These are phyloP conservation scores for Petrophora chlorosata DNA, from an alignment of 2,888 invertebrate genomes.

Conservation along the genomic window DNA sequence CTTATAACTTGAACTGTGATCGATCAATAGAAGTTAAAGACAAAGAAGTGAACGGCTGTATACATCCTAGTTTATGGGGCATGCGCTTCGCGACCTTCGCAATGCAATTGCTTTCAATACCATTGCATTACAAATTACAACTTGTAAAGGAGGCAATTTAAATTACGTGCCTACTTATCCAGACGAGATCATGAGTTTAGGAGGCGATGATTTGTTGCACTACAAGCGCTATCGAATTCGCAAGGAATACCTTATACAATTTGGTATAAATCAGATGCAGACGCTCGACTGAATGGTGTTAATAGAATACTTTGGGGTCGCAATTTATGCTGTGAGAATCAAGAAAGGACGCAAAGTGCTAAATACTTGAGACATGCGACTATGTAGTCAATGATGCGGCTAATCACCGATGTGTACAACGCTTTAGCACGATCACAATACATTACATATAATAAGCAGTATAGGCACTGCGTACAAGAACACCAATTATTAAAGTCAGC, in stretches of 20 bases:
- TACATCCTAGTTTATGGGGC: constrained; percentile 49
- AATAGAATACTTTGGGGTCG: no score
- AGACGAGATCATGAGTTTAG: no score
- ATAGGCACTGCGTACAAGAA: background rate
- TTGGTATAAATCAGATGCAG: no score
- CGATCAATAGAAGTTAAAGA: constrained; percentile 36
- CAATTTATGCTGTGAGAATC: no score
- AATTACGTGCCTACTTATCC: constrained; percentile 4
- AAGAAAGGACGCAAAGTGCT: constrained; percentile 2
- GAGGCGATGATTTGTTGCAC: no score
- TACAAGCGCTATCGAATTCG: background rate
- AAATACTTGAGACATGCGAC: background rate
- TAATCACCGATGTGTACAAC: constrained; percentile 12
- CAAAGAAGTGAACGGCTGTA: constrained; percentile 47
- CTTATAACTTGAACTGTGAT: constrained; percentile 39
- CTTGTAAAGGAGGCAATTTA: constrained; percentile 10
- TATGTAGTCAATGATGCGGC: constrained; percentile 24
- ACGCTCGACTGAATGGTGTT: no score
- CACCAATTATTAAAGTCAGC: no score
- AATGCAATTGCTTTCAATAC: constrained; percentile 15
- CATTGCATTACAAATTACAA: constrained; percentile 4
- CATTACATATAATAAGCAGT: background rate
- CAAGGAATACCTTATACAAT: no score
- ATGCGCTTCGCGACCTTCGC: constrained; percentile 46
- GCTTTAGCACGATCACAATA: background rate